Percentiles rank a stretch among this genome's conserved stretches.
phyloP scores from a whole-genome alignment of 2,113 vertebrate genomes.

The Siniperca chuatsi region DNA sequence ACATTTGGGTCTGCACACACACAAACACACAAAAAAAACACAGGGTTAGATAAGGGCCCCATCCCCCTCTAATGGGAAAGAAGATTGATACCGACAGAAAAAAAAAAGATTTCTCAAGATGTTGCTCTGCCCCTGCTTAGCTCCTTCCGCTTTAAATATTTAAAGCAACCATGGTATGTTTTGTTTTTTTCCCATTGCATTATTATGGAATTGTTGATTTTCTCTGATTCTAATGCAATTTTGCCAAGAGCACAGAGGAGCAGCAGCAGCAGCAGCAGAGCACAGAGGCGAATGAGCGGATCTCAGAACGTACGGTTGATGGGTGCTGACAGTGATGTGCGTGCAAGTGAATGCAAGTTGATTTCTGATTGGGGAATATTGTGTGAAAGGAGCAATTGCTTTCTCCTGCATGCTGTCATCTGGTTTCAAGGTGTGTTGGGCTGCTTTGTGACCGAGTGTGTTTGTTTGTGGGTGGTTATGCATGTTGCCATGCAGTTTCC shows the following conservation, averaged over 20 bases:
- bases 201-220: constrained; percentile 49
- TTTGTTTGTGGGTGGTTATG: constrained; percentile 68
- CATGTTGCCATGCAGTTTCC: constrained; percentile 81
- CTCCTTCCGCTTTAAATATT: constrained; percentile 75
- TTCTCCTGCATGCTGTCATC: constrained; percentile 37
- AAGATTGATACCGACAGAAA: constrained; percentile 76
- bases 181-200: constrained; percentile 37
- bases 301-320: constrained; percentile 29
- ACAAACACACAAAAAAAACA: constrained; percentile 36
- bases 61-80: constrained; percentile 65
- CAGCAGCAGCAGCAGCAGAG: constrained; percentile 14
- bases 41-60: constrained; percentile 52
- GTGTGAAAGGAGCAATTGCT: constrained; percentile 39
- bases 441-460: constrained; percentile 49
- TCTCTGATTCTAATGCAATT: constrained; percentile 46
- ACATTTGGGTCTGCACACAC: constrained; percentile 45
- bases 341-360: constrained; percentile 51
- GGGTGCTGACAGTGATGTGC: constrained; percentile 62
- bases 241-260: background rate
- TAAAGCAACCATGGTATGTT: constrained; percentile 62
- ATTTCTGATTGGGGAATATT: constrained; percentile 58
- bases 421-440: constrained; percentile 68
- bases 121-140: constrained; percentile 59
- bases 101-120: constrained; percentile 74
- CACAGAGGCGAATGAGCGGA: constrained; percentile 11